Evolutionary conservation across 2,888 invertebrate species (phyloP).

Genomic region (Parochlus steinenii): DNA sequence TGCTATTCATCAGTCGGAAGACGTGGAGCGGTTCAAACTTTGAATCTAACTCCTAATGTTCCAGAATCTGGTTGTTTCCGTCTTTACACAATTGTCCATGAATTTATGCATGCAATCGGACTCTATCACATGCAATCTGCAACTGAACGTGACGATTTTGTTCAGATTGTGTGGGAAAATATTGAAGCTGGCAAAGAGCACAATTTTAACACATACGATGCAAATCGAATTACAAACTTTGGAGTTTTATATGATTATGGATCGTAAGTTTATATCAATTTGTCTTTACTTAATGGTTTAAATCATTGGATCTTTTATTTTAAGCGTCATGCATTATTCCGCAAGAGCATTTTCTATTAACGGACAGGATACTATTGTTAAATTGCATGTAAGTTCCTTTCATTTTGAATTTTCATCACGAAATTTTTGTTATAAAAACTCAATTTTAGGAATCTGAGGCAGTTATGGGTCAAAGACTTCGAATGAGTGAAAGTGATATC

Average conservation of each 20-base stretch:
- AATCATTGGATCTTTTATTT: slow-evolving; percentile 28
- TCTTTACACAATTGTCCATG: slow-evolving; percentile 41
- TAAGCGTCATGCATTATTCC: slow-evolving; percentile 32
- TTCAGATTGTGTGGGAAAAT: slow-evolving; percentile 28
- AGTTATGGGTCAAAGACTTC: slow-evolving; percentile 28
- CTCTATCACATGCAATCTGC: slow-evolving; percentile 60
- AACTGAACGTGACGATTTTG: slow-evolving; percentile 46
- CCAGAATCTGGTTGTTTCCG: slow-evolving; percentile 11
- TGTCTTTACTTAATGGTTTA: slow-evolving; percentile 60
- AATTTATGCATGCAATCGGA: slow-evolving; percentile 53
- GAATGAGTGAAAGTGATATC: slow-evolving; percentile 21
- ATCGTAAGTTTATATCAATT: slow-evolving; percentile 33
- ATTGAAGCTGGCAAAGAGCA: slow-evolving; percentile 36
- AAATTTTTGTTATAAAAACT: slow-evolving; percentile 37
- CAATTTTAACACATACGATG: slow-evolving; percentile 47
- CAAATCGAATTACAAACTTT: slow-evolving; percentile 35
- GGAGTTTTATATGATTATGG: slow-evolving; percentile 51
- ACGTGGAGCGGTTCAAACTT: slow-evolving; percentile 28
- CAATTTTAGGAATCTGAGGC: slow-evolving; percentile 42
- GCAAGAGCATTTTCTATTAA: slow-evolving; percentile 28
- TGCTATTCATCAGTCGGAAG: slow-evolving; percentile 59
- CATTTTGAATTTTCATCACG: slow-evolving; percentile 22
- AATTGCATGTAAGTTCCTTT: slow-evolving; percentile 19
- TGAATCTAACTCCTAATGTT: slow-evolving; percentile 4
- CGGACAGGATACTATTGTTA: slow-evolving; percentile 26